Percentiles rank a stretch among this genome's conserved stretches.
Conservation (phyloP, 2,888 invertebrate genomes). For the Parnassius apollo region DNA sequence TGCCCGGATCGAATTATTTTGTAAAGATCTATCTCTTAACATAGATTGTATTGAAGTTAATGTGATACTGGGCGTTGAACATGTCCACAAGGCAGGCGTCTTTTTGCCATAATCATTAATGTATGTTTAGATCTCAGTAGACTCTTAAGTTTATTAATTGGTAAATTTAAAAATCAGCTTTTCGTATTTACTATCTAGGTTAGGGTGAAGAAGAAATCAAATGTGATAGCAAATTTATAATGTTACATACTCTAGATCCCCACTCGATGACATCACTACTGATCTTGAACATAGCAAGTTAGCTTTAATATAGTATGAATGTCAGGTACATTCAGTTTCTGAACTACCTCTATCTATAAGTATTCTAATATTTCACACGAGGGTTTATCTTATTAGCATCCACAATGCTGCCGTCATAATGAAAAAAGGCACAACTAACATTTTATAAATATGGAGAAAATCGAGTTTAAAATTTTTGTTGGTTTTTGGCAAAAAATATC, state of each 20-base stretch:
- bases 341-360: slow-evolving; percentile 52
- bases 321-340: slow-evolving; percentile 44
- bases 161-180: slow-evolving; percentile 36
- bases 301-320: slow-evolving; percentile 35
- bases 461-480: too few species aligned
- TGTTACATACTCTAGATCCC: slow-evolving; percentile 26
- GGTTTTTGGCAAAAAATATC: too few species aligned
- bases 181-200: slow-evolving; percentile 30
- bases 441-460: too few species aligned
- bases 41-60: slow-evolving; percentile 29
- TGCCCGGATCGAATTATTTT: slow-evolving; percentile 28
- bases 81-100: slow-evolving; percentile 30
- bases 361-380: slow-evolving; percentile 36
- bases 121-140: slow-evolving; percentile 74
- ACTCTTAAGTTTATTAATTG: slow-evolving; percentile 53
- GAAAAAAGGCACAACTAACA: too few species aligned
- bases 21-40: slow-evolving; percentile 22
- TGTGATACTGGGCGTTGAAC: slow-evolving; percentile 30
- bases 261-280: slow-evolving; percentile 25
- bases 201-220: slow-evolving; percentile 33
- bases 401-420: too few species aligned
- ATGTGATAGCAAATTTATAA: slow-evolving; percentile 51
- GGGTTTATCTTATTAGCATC: background rate
- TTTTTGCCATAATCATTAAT: slow-evolving; percentile 59
- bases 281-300: slow-evolving; percentile 24